Evolutionary conservation across 2,888 invertebrate species (phyloP).

Genomic region (Trachelus tabidus): DNA sequence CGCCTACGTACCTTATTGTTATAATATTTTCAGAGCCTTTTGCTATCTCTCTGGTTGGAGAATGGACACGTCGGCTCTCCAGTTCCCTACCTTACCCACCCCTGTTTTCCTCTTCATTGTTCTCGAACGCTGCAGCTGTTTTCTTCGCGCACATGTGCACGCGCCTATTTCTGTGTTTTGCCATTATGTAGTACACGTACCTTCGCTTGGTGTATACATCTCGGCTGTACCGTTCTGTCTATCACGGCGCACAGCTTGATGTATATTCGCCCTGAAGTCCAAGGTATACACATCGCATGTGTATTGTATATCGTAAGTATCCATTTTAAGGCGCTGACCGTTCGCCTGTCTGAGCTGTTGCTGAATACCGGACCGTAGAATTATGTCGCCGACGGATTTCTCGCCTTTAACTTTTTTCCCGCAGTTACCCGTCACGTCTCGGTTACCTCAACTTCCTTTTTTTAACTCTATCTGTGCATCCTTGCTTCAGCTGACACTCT

Average conservation of each 20-base stretch:
- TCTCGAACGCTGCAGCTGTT: constrained; percentile 46
- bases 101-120: constrained; percentile 44
- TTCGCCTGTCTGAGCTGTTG: background rate
- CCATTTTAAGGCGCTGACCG: constrained; percentile 11
- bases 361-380: background rate
- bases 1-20: constrained; percentile 3
- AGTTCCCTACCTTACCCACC: constrained; percentile 23
- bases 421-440: background rate
- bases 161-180: background rate
- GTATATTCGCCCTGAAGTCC: background rate
- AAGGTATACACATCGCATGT: background rate
- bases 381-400: background rate
- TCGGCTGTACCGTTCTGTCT: background rate
- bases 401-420: background rate
- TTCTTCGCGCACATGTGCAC: background rate
- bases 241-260: background rate
- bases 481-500: background rate
- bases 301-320: constrained; percentile 5
- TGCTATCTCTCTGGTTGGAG: constrained; percentile 22
- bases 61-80: background rate
- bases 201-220: background rate
- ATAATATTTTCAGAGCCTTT: constrained; percentile 2
- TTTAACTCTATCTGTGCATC: constrained; percentile 9
- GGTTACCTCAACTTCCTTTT: background rate
- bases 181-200: background rate